phyloP scores from a whole-genome alignment of 2,113 vertebrate genomes.

The Menidia beryllina region DNA sequence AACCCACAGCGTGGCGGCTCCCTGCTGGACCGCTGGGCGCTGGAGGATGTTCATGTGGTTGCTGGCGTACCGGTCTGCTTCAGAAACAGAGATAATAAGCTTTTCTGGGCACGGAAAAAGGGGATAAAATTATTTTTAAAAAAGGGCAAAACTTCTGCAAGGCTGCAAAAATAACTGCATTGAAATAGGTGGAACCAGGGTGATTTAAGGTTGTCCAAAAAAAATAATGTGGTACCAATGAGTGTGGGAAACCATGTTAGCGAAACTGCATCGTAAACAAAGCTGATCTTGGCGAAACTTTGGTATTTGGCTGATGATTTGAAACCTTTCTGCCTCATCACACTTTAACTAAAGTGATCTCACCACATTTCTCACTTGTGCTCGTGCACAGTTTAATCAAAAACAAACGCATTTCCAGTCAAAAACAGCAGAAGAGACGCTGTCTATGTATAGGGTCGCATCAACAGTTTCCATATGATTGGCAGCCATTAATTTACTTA shows the following conservation, averaged over 20 bases:
- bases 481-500: no score
- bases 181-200: no score
- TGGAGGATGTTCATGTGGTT: no score
- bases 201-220: not conserved
- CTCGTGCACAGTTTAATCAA: not conserved
- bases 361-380: not conserved
- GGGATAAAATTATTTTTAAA: no score
- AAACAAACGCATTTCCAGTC: not conserved
- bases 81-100: no score
- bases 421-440: not conserved
- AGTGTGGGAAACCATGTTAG: not conserved
- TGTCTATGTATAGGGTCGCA: no score
- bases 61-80: no score
- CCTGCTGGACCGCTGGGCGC: not conserved
- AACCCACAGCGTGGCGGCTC: constrained; percentile 2
- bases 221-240: not conserved
- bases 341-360: not conserved
- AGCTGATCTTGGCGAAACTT: not conserved
- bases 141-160: no score
- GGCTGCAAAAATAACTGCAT: no score
- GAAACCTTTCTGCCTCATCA: not conserved
- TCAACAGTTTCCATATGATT: no score
- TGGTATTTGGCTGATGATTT: not conserved
- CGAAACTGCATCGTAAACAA: not conserved
- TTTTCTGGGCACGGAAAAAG: no score